phyloP scores from a whole-genome alignment of 2,113 vertebrate species.

The Oncorhynchus clarkii region DNA sequence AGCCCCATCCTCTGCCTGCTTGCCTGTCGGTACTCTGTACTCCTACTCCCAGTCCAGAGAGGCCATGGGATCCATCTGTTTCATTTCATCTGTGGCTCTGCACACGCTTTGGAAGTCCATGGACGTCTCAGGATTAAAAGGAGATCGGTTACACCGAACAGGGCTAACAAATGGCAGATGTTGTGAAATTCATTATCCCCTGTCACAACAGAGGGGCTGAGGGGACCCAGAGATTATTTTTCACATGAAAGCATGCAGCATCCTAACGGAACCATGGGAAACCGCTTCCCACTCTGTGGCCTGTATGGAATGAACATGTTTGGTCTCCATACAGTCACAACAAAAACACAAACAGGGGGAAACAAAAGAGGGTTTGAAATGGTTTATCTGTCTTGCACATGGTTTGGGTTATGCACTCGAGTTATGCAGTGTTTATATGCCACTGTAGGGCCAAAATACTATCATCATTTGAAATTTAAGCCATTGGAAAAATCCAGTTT shows the following conservation, averaged over 20 bases:
- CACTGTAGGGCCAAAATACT: conserved; percentile 13
- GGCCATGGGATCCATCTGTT: conserved; percentile 57
- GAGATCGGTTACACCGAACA: conserved; percentile 66
- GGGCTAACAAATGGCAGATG: conserved; percentile 71
- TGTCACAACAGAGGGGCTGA: conserved; percentile 62
- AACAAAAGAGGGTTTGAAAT: conserved; percentile 40
- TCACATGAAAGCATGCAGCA: conserved; percentile 58
- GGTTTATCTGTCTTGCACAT: conserved; percentile 58
- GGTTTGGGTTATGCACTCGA: conserved; percentile 30
- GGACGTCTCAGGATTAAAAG: conserved; percentile 53
- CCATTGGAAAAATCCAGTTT: conserved; percentile 12
- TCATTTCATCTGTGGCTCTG: conserved; percentile 50
- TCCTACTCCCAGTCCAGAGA: conserved; percentile 27
- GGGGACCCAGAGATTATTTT: conserved; percentile 49
- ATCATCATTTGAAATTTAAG: conserved; percentile 1
- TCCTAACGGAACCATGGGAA: conserved; percentile 62
- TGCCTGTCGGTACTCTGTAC: background rate
- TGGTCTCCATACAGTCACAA: conserved; percentile 51
- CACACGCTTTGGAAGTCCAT: conserved; percentile 51
- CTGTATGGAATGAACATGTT: conserved; percentile 51
- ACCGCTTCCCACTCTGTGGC: conserved; percentile 42
- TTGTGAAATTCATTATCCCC: conserved; percentile 67
- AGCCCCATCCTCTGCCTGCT: background rate
- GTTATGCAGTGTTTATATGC: conserved; percentile 24
- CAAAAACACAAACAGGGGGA: conserved; percentile 50